phyloP scores from a whole-genome alignment of 2,797 vertebrate species.

The Sebastes jordani region DNA sequence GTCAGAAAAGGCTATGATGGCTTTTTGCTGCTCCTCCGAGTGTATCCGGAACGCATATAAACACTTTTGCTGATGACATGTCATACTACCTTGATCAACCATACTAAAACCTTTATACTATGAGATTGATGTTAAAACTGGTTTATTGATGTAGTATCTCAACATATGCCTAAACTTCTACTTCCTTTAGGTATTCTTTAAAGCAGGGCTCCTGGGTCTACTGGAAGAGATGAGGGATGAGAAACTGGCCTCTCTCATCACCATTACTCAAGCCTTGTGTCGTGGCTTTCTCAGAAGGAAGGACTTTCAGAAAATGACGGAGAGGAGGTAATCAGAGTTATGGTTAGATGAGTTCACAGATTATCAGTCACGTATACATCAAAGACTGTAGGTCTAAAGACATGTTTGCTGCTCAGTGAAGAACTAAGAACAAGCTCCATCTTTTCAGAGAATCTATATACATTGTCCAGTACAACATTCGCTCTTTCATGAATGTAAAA shows the following conservation, averaged over 20 bases:
- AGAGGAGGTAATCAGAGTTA: conserved; percentile 73
- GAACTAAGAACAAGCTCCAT: not conserved
- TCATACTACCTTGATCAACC: not conserved
- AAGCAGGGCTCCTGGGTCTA: conserved; percentile 84
- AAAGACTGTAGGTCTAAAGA: not conserved
- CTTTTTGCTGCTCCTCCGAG: too few relatives aligned
- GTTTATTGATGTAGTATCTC: not conserved
- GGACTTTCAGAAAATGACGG: conserved; percentile 82
- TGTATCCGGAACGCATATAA: too few relatives aligned
- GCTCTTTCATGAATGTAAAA: conserved; percentile 91
- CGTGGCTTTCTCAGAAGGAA: conserved; percentile 81
- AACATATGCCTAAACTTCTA: not conserved
- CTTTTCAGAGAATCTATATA: conserved; percentile 84
- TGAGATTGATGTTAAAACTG: not conserved
- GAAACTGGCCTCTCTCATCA: conserved; percentile 82
- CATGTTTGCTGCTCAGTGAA: not conserved
- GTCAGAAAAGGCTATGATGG: not conserved
- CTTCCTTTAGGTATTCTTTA: conserved; percentile 84
- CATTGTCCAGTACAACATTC: conserved; percentile 87
- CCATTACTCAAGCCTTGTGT: conserved; percentile 82
- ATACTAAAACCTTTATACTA: not conserved
- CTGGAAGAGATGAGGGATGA: conserved; percentile 88
- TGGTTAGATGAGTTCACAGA: not conserved
- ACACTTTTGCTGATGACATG: too few relatives aligned
- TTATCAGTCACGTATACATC: not conserved